phyloP scores from a whole-genome alignment of 1,140 invertebrate genomes.

The Drosophila varians region DNA sequence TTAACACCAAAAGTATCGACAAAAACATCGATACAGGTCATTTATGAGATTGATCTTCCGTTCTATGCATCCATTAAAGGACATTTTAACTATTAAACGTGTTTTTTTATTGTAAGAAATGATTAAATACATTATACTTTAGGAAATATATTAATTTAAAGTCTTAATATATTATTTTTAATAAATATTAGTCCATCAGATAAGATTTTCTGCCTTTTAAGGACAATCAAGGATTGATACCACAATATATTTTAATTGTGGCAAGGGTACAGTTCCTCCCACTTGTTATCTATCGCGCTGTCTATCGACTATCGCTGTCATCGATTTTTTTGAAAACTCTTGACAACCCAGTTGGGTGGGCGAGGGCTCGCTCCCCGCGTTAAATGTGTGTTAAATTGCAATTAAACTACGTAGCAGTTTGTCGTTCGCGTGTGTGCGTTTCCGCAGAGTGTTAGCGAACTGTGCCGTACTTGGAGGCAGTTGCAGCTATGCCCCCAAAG shows the following conservation, averaged over 20 bases:
- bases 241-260: not conserved
- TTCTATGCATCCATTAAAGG: too few relatives aligned
- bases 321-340: slow-evolving; percentile 4
- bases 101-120: too few relatives aligned
- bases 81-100: too few relatives aligned
- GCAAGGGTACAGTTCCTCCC: not conserved
- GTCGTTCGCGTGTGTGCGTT: slow-evolving; percentile 24
- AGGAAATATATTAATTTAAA: too few relatives aligned
- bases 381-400: slow-evolving; percentile 37
- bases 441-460: slow-evolving; percentile 7
- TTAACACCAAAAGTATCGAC: too few relatives aligned
- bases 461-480: slow-evolving; percentile 20
- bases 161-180: too few relatives aligned
- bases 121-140: too few relatives aligned
- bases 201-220: too few relatives aligned
- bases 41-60: too few relatives aligned
- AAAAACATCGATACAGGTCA: too few relatives aligned
- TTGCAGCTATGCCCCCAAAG: slow-evolving; percentile 44
- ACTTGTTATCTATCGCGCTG: too few relatives aligned
- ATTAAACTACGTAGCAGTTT: slow-evolving; percentile 39
- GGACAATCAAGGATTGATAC: not conserved
- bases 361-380: slow-evolving; percentile 25
- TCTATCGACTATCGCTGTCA: not conserved
- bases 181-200: too few relatives aligned
- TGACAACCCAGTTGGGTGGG: slow-evolving; percentile 29